Evolutionary conservation across 2,888 invertebrate genomes (phyloP).

Genomic region (Cephus spinipes): DNA sequence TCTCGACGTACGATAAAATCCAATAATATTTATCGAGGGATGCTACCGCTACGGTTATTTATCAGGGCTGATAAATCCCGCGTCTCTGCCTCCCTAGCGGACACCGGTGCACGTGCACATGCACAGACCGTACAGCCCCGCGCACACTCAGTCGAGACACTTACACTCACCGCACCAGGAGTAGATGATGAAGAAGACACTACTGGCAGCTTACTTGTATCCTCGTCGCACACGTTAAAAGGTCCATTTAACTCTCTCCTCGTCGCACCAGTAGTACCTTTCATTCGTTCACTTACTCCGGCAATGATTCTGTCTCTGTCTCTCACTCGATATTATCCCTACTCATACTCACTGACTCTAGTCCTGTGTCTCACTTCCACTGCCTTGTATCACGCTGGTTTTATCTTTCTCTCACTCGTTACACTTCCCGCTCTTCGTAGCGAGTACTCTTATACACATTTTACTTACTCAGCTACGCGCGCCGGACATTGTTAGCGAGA

Average conservation of each 20-base stretch:
- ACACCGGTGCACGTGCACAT: background rate
- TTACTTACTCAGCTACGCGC: constrained; percentile 12
- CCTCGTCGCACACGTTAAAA: background rate
- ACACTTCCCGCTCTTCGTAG: constrained; percentile 25
- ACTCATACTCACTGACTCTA: background rate
- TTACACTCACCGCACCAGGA: background rate
- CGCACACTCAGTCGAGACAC: background rate
- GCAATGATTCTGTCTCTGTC: background rate
- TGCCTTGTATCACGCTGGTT: constrained; percentile 21
- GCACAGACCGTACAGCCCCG: background rate
- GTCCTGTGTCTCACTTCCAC: constrained; percentile 17
- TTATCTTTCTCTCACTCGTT: constrained; percentile 32
- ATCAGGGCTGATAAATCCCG: background rate
- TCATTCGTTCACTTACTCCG: background rate
- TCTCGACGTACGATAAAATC: background rate
- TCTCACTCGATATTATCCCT: background rate
- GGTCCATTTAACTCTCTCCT: background rate
- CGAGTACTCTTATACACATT: constrained; percentile 3
- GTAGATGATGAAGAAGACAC: background rate
- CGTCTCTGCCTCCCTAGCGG: background rate
- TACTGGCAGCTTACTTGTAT: background rate
- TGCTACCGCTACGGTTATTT: background rate
- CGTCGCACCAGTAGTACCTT: background rate
- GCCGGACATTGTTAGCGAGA: background rate
- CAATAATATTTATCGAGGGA: background rate